Evolutionary conservation across 2,888 invertebrate species (phyloP).

Genomic region (Synergus gifuensis): DNA sequence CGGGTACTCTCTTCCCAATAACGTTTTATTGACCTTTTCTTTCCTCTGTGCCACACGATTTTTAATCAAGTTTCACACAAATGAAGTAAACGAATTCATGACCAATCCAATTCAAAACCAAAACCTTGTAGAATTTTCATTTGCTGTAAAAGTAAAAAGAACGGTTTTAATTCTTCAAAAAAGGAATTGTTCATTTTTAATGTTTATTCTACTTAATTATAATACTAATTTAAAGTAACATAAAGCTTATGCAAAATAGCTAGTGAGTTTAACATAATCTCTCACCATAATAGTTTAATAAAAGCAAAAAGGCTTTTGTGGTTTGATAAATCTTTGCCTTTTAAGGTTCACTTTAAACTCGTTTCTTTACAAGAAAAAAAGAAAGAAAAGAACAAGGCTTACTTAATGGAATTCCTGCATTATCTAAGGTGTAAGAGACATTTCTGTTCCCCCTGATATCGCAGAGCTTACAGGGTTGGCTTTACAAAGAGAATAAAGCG

Average conservation of each 20-base stretch:
- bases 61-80: conserved; percentile 35
- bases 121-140: neutral
- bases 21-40: conserved; percentile 13
- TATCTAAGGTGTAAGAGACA: conserved; percentile 8
- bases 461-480: neutral
- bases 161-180: no score
- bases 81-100: neutral
- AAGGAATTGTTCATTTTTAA: no score
- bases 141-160: neutral
- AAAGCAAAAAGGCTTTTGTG: neutral
- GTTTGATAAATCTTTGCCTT: conserved; percentile 1
- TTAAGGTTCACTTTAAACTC: neutral
- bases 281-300: neutral
- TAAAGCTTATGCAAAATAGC: neutral
- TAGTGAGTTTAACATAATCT: neutral
- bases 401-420: neutral
- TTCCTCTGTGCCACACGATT: neutral
- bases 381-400: neutral
- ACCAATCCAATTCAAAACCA: neutral
- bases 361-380: neutral
- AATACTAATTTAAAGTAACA: neutral
- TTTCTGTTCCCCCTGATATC: neutral
- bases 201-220: no score
- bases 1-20: conserved; percentile 4
- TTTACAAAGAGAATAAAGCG: conserved; percentile 6